Conservation (phyloP, 2,113 vertebrate species). For the Turnix velox region DNA sequence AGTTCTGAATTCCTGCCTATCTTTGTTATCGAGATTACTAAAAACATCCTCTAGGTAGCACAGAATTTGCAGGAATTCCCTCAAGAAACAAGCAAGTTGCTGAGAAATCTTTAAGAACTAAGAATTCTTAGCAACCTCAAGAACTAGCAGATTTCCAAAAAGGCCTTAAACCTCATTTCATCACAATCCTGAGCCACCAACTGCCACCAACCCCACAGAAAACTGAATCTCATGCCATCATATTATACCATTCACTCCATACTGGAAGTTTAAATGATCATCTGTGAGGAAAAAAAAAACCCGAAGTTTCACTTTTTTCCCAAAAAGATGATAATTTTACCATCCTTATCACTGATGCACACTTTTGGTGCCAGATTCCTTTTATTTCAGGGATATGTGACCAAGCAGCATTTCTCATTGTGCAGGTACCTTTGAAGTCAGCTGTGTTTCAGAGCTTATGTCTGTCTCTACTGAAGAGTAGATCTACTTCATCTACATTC, state of each 20-base stretch:
- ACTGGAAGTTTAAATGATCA: neutral
- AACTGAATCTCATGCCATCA: accelerated
- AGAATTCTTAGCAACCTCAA: neutral
- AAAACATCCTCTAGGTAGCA: neutral
- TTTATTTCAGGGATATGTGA: neutral
- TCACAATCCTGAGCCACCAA: neutral
- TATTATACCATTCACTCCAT: neutral
- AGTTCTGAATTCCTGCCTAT: too few relatives aligned
- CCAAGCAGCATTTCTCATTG: neutral
- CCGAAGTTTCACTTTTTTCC: neutral
- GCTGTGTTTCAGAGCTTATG: neutral
- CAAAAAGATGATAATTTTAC: neutral
- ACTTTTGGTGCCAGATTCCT: neutral
- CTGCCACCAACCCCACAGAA: neutral
- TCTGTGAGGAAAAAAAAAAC: neutral
- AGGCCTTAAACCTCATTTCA: neutral
- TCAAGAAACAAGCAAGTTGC: neutral
- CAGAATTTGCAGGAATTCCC: neutral
- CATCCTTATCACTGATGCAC: neutral
- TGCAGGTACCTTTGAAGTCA: neutral
- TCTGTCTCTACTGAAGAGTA: neutral
- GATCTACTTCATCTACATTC: neutral
- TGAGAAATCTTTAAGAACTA: neutral
- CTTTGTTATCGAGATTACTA: neutral
- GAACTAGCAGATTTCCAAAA: neutral